Base-by-base conservation (phyloP, 1,140 invertebrate genomes). In the Oncopodura yosiiana region DNA sequence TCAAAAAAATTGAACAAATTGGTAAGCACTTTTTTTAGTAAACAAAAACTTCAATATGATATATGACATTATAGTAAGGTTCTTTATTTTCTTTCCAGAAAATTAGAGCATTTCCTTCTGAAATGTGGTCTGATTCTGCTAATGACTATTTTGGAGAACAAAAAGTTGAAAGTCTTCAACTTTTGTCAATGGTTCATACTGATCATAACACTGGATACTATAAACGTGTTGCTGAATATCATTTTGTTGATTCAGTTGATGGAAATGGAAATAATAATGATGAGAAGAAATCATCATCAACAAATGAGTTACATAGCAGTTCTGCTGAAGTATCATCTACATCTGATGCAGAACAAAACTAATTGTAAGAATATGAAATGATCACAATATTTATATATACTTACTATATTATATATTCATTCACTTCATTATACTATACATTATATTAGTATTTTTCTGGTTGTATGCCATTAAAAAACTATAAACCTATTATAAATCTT, bases 151-250 rank as follows among this genome's bases (percentile, higher is more conserved):
- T 59, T 48, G 57, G 57, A 14, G 18, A 53, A 21, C 57, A 59
- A 38, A 36, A 27, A 2, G 51, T 59, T 2, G 39, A 52, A 18
- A 45, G 57, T 18, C 3, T 59, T n/a, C 51, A 59, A 34, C 32
- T 59, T 11, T 18, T 59, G 6, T 37, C 34, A 8, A 59, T 59
- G 57, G 37, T 37, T 29, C 30, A 30, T 3, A 48, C 34, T 19
- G 51, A 59, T 37, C 39, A 45, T n/a, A 18, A 5, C 30, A 59
- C 57, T 29, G 38, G 41, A 24, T 59, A 59, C 30, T 59, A 59
- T 29, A 46, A 34, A 4, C 37, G 46, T 37, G 11, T 37, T 14
- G 32, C 26, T 9, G n/a, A 49, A 38, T 23, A 21, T 19, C 24
- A 46, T 12, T 46, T 46, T 32, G 3, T 11, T 5, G 44, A 46